Percentiles rank a stretch among this genome's conserved stretches.
phyloP scores from a whole-genome alignment of 2,888 invertebrate genomes.

The Didymodactylos carnosus region DNA sequence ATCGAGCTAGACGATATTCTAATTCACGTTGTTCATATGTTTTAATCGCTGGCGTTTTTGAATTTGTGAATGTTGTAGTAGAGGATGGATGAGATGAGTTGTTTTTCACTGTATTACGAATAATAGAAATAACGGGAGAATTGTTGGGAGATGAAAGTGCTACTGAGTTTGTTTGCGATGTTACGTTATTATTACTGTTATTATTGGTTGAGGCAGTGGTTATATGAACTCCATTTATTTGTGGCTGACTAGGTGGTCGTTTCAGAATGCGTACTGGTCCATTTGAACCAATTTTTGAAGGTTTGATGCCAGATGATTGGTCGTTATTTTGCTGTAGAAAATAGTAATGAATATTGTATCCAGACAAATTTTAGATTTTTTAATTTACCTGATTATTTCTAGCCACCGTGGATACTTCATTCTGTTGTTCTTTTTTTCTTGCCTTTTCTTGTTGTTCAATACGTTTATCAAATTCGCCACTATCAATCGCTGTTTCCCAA shows the following conservation, averaged over 20 bases:
- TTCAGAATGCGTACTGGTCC: neutral
- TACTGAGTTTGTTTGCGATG: neutral
- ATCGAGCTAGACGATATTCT: neutral
- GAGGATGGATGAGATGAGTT: neutral
- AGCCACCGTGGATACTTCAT: too few relatives aligned
- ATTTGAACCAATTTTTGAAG: neutral
- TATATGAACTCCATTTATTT: neutral
- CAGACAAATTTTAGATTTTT: too few relatives aligned
- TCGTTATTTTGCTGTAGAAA: too few relatives aligned
- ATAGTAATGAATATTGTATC: too few relatives aligned
- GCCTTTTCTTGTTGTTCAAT: neutral
- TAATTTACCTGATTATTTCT: too few relatives aligned
- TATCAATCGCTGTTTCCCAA: neutral
- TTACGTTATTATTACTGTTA: neutral
- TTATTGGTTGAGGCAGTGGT: neutral
- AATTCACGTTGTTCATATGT: neutral
- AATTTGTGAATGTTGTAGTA: neutral
- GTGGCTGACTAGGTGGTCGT: neutral
- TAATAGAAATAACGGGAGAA: neutral
- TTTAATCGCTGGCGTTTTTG: neutral
- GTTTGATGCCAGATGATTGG: too few relatives aligned
- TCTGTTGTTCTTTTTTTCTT: too few relatives aligned
- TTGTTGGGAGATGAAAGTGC: neutral
- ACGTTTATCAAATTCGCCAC: neutral
- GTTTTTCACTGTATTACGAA: neutral